These are phyloP conservation scores for Caenorhabditis sinica DNA, from an alignment of 2,888 invertebrate genomes.

Conservation along the genomic window DNA sequence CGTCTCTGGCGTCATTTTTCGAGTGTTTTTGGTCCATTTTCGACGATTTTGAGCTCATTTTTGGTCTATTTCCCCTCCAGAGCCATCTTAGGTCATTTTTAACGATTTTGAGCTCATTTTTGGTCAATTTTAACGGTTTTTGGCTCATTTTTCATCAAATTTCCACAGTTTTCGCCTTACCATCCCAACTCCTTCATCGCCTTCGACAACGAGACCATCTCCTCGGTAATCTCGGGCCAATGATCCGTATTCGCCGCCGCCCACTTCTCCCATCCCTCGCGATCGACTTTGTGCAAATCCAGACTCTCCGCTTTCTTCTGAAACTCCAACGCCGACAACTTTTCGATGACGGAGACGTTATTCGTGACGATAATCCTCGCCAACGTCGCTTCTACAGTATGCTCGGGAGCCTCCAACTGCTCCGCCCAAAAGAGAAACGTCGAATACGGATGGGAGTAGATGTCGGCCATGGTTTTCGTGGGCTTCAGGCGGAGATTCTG, in stretches of 20 bases:
- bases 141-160: no score
- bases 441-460: conserved; percentile 53
- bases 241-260: conserved; percentile 46
- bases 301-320: conserved; percentile 22
- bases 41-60: neutral
- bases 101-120: neutral
- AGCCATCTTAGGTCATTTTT: neutral
- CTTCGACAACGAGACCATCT: conserved; percentile 42
- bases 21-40: neutral
- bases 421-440: conserved; percentile 55
- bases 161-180: no score
- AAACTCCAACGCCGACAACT: conserved; percentile 62
- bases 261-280: conserved; percentile 33
- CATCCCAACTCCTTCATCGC: conserved; percentile 47
- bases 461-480: conserved; percentile 47
- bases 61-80: neutral
- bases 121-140: neutral
- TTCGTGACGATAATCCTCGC: conserved; percentile 64
- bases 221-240: conserved; percentile 59
- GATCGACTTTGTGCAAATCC: conserved; percentile 22
- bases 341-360: conserved; percentile 57
- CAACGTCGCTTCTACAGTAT: conserved; percentile 20
- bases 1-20: no score
- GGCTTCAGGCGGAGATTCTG: conserved; percentile 47
- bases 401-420: neutral